Evolutionary conservation across 2,888 invertebrate genomes (phyloP), one percentile per base, ranked within the genome.

Genomic region (Eurois occulta): DNA sequence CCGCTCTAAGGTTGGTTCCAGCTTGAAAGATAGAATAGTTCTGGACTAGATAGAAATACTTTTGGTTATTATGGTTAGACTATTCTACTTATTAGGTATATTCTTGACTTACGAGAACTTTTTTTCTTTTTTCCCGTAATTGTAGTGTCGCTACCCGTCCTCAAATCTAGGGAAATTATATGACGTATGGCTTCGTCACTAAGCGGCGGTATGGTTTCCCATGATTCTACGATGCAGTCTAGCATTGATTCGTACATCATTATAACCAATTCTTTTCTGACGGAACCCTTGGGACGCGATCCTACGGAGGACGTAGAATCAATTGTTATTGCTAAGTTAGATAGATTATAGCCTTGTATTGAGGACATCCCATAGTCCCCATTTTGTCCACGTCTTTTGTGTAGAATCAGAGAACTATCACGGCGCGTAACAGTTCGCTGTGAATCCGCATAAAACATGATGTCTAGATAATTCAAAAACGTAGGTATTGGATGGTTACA

Each of bases 231-330:
- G 52, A 96, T 95, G 81, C 86, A 88, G 38, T 91, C 91, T 4
- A 96, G 86, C 96, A 96, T 96, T 3, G 95, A 93, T 73, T 96
- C 94, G 81, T 95, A 96, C 78, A 96, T 89, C 86, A 92, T 83
- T 24, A 94, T 93, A 13, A 96, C 91, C 55, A 96, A 84, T 90
- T 96, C 95, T 73, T 91, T 94, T 79, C 92, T 92, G 1, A 94
- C 92, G 3, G 94, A 91, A 10, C 94, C 94, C 55, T 86, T 93
- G 1, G 92, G 91, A 24, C 92, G 89, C 13, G 48, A 41, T 0
- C 69, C 13, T 2, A 91, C 7, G 0, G 91, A 93, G 18, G 77
- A 76, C 1, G 77, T 77, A 0, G 93, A 94, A 1, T 94, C 94
- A 77, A 90, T 92, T 24, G 81, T 83, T 5, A 92, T 82, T n/a